These are phyloP conservation scores for Nipponia nippon DNA, from an alignment of 2,113 vertebrate species.

Conservation along the genomic window DNA sequence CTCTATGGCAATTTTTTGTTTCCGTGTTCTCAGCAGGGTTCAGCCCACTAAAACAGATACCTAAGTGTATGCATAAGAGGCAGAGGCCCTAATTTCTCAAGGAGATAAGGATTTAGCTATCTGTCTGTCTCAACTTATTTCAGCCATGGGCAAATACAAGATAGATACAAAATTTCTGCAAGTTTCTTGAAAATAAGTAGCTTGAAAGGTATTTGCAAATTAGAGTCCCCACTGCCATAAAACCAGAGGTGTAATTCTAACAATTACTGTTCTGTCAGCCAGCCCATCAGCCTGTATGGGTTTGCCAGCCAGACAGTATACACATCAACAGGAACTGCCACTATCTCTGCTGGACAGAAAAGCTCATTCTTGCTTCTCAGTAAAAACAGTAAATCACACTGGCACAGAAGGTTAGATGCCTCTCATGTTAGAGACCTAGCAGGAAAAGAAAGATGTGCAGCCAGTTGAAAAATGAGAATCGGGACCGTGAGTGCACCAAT, in stretches of 20 bases:
- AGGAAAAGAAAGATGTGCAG: background rate
- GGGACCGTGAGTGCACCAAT: background rate
- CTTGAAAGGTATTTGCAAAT: background rate
- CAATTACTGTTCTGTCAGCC: background rate
- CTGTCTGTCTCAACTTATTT: background rate
- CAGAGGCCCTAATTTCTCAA: background rate
- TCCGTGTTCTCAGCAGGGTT: background rate
- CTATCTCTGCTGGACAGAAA: background rate
- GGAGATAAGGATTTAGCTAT: background rate
- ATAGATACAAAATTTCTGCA: background rate
- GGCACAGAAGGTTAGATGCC: background rate
- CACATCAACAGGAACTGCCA: background rate
- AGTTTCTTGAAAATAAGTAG: background rate
- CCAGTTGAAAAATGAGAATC: background rate
- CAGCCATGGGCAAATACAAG: background rate
- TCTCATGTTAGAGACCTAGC: background rate
- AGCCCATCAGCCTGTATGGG: background rate
- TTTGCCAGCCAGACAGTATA: background rate
- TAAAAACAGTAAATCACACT: background rate
- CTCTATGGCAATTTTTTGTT: background rate
- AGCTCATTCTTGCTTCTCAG: background rate
- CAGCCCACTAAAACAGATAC: background rate
- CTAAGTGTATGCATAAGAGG: rapidly evolving
- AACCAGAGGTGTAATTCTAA: background rate
- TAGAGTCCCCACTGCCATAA: background rate